These are phyloP conservation scores for Campaea margaritaria DNA, from an alignment of 2,888 invertebrate genomes.

Conservation along the genomic window DNA sequence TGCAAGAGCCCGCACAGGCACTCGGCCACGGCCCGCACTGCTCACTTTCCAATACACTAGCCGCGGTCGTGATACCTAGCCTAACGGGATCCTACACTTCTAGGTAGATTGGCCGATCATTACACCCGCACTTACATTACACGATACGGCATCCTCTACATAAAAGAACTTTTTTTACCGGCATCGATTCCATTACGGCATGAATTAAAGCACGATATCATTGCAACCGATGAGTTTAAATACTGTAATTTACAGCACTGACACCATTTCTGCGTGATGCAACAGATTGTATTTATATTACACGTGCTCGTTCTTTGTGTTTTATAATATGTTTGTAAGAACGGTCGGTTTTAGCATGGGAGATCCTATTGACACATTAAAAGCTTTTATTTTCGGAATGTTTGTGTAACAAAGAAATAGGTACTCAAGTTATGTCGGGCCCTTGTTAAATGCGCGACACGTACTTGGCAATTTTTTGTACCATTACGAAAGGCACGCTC, in stretches of 20 bases:
- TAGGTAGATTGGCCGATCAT: constrained; percentile 65
- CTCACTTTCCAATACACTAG: constrained; percentile 81
- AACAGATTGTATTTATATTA: constrained; percentile 1
- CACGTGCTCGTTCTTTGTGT: constrained; percentile 13
- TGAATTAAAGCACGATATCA: constrained; percentile 41
- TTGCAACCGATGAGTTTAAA: constrained; percentile 41
- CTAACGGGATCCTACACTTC: constrained; percentile 78
- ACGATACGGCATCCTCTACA: constrained; percentile 41
- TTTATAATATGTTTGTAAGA: constrained; percentile 13
- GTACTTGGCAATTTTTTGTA: constrained; percentile 31
- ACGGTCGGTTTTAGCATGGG: constrained; percentile 3
- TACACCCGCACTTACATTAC: constrained; percentile 52
- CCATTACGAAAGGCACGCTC: constrained; percentile 51
- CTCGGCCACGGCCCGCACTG: constrained; percentile 67
- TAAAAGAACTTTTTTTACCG: constrained; percentile 40
- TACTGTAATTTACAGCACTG: constrained; percentile 40
- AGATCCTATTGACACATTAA: not conserved
- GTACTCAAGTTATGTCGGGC: too few relatives aligned
- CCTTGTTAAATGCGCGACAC: constrained; percentile 10
- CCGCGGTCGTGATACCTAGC: constrained; percentile 75
- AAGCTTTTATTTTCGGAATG: not conserved
- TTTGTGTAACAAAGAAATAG: too few relatives aligned
- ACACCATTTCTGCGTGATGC: constrained; percentile 39
- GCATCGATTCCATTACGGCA: constrained; percentile 35
- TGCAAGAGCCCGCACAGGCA: constrained; percentile 33